Conservation (phyloP, 2,113 vertebrate species). For the Tautogolabrus adspersus region DNA sequence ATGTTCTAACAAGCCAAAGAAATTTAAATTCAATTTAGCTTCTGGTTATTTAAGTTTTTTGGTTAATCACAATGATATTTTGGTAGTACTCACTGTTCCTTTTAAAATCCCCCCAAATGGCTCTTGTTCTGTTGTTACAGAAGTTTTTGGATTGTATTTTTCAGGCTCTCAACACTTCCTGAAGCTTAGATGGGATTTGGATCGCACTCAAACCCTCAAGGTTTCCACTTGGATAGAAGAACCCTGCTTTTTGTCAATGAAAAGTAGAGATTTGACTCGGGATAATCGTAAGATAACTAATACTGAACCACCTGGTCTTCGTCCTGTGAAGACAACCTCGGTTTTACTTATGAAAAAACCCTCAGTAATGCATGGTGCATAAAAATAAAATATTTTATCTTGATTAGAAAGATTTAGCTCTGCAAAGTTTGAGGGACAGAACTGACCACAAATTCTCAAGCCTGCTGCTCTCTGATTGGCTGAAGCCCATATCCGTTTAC, state of each 20-base stretch:
- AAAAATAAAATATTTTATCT: slow-evolving; percentile 50
- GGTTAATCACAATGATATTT: slow-evolving; percentile 34
- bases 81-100: slow-evolving; percentile 26
- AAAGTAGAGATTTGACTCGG: slow-evolving; percentile 36
- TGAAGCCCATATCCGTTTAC: slow-evolving; percentile 54
- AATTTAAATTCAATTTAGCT: slow-evolving; percentile 14
- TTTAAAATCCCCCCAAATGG: slow-evolving; percentile 46
- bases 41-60: slow-evolving; percentile 14
- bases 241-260: slow-evolving; percentile 24
- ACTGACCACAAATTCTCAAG: slow-evolving; percentile 44
- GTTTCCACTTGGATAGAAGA: slow-evolving; percentile 32
- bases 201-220: slow-evolving; percentile 44
- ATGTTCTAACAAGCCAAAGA: neutral
- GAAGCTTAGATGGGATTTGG: slow-evolving; percentile 53
- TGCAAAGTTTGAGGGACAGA: slow-evolving; percentile 49
- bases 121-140: slow-evolving; percentile 38
- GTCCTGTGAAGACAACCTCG: slow-evolving; percentile 17
- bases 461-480: slow-evolving; percentile 56
- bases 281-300: slow-evolving; percentile 41
- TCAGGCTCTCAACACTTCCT: slow-evolving; percentile 55
- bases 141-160: slow-evolving; percentile 47
- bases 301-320: slow-evolving; percentile 50
- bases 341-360: slow-evolving; percentile 27
- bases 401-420: slow-evolving; percentile 48
- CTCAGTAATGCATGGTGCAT: slow-evolving; percentile 49